Conservation (phyloP, 2,797 vertebrate species). For the Pipistrellus nathusii region DNA sequence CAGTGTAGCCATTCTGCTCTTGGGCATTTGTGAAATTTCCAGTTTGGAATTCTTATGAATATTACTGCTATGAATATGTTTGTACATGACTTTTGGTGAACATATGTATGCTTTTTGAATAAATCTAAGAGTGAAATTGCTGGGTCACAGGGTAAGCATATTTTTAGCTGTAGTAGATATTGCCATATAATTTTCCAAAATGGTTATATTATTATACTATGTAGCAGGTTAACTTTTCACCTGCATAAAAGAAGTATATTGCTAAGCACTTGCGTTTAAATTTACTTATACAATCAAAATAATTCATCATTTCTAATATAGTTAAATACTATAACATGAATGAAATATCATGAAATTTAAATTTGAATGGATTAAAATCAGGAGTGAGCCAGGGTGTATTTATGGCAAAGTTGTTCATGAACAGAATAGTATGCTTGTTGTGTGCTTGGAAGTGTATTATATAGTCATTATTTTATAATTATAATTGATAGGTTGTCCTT, state of each 20-base stretch:
- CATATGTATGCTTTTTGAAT: not conserved
- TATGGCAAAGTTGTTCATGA: not conserved
- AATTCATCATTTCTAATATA: not conserved
- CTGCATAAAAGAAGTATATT: not conserved
- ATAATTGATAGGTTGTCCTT: not conserved
- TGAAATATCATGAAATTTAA: not conserved
- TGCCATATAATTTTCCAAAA: constrained; percentile 16
- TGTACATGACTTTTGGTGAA: not conserved
- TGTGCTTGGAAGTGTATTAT: no score
- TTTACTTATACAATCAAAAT: constrained; percentile 3
- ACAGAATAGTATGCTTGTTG: not conserved
- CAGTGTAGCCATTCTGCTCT: not conserved
- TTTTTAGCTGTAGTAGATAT: not conserved
- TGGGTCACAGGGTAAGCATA: not conserved
- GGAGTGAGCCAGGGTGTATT: not conserved
- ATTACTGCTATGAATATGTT: not conserved
- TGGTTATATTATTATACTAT: not conserved
- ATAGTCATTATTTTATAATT: not conserved
- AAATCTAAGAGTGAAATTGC: not conserved
- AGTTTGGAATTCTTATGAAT: not conserved
- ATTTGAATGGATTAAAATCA: not conserved
- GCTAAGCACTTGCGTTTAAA: constrained; percentile 7
- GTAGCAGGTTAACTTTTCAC: not conserved
- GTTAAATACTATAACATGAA: not conserved
- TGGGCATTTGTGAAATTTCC: not conserved